Evolutionary conservation across 2,797 vertebrate species (phyloP).

Genomic region (Phoxinus dragarum): DNA sequence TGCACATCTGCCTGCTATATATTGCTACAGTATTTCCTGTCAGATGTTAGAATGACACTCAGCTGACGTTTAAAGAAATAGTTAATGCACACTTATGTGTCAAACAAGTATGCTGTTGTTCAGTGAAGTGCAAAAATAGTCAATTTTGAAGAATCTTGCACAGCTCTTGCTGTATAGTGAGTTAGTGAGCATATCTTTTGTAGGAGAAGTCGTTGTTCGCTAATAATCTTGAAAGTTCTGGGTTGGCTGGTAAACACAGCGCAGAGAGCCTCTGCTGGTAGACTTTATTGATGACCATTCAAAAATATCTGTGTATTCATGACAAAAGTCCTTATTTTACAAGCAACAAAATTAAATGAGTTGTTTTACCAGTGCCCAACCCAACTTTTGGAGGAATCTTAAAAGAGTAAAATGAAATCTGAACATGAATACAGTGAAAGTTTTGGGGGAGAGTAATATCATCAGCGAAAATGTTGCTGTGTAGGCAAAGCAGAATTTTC

Average conservation of each 20-base stretch:
- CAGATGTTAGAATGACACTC: constrained; percentile 2
- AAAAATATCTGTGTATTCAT: background rate
- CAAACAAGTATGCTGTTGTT: background rate
- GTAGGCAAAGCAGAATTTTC: background rate
- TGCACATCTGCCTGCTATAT: background rate
- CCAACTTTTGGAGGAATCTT: background rate
- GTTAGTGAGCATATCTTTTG: background rate
- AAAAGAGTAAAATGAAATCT: too few species aligned
- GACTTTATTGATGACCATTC: background rate
- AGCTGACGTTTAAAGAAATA: background rate
- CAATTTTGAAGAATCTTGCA: background rate
- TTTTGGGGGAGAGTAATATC: background rate
- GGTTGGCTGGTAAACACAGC: background rate
- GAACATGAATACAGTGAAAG: too few species aligned
- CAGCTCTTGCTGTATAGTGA: background rate
- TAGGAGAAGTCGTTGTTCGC: background rate
- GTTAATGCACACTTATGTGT: background rate
- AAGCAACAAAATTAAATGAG: background rate
- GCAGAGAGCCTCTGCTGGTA: background rate
- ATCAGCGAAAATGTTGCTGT: background rate
- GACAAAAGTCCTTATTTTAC: background rate
- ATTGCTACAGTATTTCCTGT: background rate
- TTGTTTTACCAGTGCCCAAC: too few species aligned
- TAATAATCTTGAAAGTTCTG: background rate
- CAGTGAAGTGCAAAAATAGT: too few species aligned